These are phyloP conservation scores for Eremophila alpestris DNA, from an alignment of 2,797 vertebrate genomes.

Conservation along the genomic window DNA sequence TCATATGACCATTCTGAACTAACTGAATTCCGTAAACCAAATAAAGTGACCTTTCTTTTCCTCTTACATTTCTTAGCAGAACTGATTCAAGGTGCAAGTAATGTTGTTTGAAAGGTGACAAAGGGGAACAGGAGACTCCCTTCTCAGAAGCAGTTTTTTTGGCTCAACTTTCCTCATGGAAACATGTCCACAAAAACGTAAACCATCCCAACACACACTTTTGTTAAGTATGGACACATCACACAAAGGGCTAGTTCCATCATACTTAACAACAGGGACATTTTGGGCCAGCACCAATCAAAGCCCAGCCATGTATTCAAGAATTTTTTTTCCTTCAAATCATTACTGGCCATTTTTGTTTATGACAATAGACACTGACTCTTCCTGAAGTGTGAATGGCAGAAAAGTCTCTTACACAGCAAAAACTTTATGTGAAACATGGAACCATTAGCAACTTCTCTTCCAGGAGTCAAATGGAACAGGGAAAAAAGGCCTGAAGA, in stretches of 20 bases:
- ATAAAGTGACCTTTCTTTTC: not conserved
- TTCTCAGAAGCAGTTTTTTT: not conserved
- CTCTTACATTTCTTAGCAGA: not conserved
- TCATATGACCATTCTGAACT: not conserved
- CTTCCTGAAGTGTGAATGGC: not conserved
- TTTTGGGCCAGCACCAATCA: not conserved
- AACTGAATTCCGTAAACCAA: not conserved
- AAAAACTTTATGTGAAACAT: not conserved
- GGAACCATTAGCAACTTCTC: not conserved
- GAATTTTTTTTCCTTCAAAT: not conserved
- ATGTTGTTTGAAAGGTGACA: not conserved
- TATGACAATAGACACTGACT: not conserved
- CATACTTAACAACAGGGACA: not conserved
- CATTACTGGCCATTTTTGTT: not conserved
- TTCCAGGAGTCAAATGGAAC: not conserved
- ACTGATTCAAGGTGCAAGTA: not conserved
- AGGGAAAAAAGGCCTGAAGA: not conserved
- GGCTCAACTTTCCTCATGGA: not conserved
- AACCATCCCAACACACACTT: fast-evolving
- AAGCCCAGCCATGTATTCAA: not conserved
- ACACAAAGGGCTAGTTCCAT: not conserved
- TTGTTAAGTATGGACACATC: not conserved
- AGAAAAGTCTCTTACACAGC: not conserved
- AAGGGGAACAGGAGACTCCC: not conserved
- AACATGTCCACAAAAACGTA: not conserved